Base-by-base conservation (phyloP, 2,888 invertebrate species). In the Arrhopalites spinosus region DNA sequence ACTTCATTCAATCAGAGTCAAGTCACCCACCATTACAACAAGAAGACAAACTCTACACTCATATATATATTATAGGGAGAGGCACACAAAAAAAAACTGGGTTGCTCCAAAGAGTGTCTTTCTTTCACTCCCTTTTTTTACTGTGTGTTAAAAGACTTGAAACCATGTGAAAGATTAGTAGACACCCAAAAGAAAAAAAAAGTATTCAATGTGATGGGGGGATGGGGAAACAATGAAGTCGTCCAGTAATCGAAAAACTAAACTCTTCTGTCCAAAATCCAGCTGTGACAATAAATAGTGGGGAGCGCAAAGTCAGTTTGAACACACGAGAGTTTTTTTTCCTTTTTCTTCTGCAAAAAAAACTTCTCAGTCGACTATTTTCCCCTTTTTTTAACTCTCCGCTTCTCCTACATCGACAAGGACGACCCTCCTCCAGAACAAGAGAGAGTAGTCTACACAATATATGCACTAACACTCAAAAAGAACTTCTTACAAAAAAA, bases 251-350 rank as follows among this genome's bases (percentile, higher is more conserved):
- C 71, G 71, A 61, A 45, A 61, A 36, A 73, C 59, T 30, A 68
- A 73, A 68, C 72, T 61, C 59, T 69, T 64, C 50, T 64, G 59
- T 72, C 66, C n/a, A 56, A 59, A 75, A 66, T 76, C 76, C 76
- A 76, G 76, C 76, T 76, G 76, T 73, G 76, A 76, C 76, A 76
- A 76, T 76, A 76, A 76, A 71, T 76, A 75, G 67, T 66, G 56
- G 53, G 59, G 43, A 73, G 73, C n/a, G 73, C 23, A 50, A 47
- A 73, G 59, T 70, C 69, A 70, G 50, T 25, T n/a, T 70, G 69
- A 70, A 70, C 69, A 70, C 53, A 70, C 69, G 61, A 43, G 2
- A 67, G 68, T 27, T 72, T 43, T 61, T 72, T 72, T 61, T 61
- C 61, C 61, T 72, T 50, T 17, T 27, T 68, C 13, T n/a, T 68